These are phyloP conservation scores for Drosophila phalerata DNA, from an alignment of 2,888 invertebrate genomes.

Conservation along the genomic window DNA sequence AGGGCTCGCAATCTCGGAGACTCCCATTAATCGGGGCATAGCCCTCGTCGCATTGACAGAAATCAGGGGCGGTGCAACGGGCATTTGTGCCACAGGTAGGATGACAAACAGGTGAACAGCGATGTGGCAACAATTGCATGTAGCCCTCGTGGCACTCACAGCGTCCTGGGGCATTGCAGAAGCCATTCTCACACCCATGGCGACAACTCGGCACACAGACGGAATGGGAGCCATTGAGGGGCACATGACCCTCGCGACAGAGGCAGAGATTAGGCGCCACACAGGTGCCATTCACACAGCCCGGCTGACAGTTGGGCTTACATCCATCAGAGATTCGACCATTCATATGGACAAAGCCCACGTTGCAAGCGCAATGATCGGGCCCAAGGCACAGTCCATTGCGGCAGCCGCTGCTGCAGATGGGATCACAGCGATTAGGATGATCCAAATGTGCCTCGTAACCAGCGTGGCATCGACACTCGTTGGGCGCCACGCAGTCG, in stretches of 20 bases:
- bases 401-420: slow-evolving; percentile 79
- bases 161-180: slow-evolving; percentile 80
- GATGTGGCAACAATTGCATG: slow-evolving; percentile 69
- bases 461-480: slow-evolving; percentile 86
- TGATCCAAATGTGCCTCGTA: slow-evolving; percentile 70
- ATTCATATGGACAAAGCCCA: slow-evolving; percentile 72
- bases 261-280: slow-evolving; percentile 84
- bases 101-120: slow-evolving; percentile 77
- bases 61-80: slow-evolving; percentile 83
- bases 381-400: slow-evolving; percentile 85
- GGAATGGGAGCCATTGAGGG: slow-evolving; percentile 72
- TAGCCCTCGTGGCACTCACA: slow-evolving; percentile 83
- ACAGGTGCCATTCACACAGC: slow-evolving; percentile 86
- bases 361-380: slow-evolving; percentile 84
- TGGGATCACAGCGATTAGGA: slow-evolving; percentile 74
- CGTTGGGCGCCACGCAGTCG: slow-evolving; percentile 85
- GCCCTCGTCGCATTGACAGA: slow-evolving; percentile 83
- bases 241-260: slow-evolving; percentile 80
- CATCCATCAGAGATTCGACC: slow-evolving; percentile 81
- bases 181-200: slow-evolving; percentile 85
- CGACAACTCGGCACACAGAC: slow-evolving; percentile 83
- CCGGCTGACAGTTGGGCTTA: slow-evolving; percentile 86
- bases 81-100: slow-evolving; percentile 80
- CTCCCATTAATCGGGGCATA: slow-evolving; percentile 74
- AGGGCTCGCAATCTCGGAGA: slow-evolving; percentile 78